Conservation (phyloP, 2,888 invertebrate species). For the Autographa pulchrina region DNA sequence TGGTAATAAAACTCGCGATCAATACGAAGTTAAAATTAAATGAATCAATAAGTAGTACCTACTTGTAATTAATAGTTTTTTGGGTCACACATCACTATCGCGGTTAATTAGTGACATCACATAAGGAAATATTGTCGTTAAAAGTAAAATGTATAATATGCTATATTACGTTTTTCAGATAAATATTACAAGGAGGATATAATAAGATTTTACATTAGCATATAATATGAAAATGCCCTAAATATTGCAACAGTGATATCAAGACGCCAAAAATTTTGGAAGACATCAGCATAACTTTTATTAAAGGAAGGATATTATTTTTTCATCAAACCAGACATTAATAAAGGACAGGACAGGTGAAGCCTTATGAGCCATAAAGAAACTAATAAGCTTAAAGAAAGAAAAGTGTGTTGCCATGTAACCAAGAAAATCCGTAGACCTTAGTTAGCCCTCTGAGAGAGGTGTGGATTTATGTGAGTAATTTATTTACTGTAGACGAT, state of each 20-base stretch:
- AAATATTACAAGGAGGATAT: neutral
- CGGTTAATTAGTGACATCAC: neutral
- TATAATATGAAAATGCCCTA: no score
- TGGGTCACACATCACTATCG: neutral
- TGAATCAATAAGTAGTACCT: no score
- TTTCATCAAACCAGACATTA: neutral
- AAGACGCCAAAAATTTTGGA: neutral
- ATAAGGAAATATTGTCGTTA: neutral
- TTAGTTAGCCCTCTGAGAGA: slow-evolving; percentile 4
- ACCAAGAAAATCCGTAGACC: neutral
- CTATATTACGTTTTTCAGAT: neutral
- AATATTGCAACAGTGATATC: no score
- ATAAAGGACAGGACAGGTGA: neutral
- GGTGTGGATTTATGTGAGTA: slow-evolving; percentile 4
- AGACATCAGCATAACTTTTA: neutral
- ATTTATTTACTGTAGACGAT: slow-evolving; percentile 3
- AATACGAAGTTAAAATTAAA: neutral
- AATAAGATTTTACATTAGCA: neutral
- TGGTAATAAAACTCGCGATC: neutral
- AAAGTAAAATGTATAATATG: neutral
- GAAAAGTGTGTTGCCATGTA: neutral
- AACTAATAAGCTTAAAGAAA: neutral
- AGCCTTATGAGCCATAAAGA: neutral
- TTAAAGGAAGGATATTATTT: neutral
- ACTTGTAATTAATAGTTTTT: neutral